Percentiles rank a stretch among this genome's conserved stretches.
phyloP scores from a whole-genome alignment of 2,797 vertebrate species.

The Synaphobranchus kaupii region DNA sequence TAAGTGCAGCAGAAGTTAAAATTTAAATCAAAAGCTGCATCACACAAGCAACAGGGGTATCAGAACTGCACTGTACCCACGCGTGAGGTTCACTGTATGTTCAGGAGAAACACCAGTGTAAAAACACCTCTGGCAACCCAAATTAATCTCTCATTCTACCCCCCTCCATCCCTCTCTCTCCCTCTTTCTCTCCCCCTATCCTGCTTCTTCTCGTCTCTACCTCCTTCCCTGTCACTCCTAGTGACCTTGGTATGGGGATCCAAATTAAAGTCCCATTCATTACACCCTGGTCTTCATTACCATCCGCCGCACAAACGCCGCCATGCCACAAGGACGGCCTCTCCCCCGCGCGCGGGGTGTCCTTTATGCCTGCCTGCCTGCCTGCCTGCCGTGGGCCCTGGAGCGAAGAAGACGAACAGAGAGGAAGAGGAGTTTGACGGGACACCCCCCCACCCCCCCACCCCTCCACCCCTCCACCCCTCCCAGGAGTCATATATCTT shows the following conservation, averaged over 20 bases:
- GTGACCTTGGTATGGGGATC: background rate
- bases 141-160: background rate
- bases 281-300: background rate
- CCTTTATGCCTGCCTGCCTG: background rate
- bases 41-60: background rate
- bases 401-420: background rate
- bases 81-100: background rate
- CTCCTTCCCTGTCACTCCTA: background rate
- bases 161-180: background rate
- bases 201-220: too few species aligned
- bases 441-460: background rate
- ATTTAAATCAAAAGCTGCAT: background rate
- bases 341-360: background rate
- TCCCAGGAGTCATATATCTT: slow-evolving; percentile 1
- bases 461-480: too few species aligned
- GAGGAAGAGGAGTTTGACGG: background rate
- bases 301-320: background rate
- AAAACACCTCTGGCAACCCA: background rate
- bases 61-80: background rate
- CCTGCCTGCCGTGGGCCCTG: background rate
- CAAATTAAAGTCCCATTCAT: background rate
- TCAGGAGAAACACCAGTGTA: background rate
- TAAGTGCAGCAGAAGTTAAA: too few species aligned
- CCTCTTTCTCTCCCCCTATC: background rate
- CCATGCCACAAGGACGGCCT: background rate